Conservation (phyloP, 2,113 vertebrate genomes). For the Platichthys stellatus region DNA sequence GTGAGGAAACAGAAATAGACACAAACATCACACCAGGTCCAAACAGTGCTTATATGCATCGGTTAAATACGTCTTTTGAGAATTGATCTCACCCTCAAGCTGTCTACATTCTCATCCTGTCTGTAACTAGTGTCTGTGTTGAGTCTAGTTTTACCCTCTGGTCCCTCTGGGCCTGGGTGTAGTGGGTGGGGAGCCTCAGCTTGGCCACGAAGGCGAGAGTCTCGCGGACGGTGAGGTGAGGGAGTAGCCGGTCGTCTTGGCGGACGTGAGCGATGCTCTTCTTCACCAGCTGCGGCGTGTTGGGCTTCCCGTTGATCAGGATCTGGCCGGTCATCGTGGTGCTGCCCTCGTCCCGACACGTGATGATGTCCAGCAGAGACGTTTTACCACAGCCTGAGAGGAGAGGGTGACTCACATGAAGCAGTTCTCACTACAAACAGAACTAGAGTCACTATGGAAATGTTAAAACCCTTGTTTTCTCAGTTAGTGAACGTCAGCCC, state of each 20-base stretch:
- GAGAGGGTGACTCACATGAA: neutral
- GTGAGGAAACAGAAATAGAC: neutral
- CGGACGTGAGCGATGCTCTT: constrained; percentile 91
- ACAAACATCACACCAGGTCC: too few species aligned
- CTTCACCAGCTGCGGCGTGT: constrained; percentile 87
- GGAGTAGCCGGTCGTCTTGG: constrained; percentile 93
- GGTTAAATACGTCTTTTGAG: neutral
- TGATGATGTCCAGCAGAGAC: constrained; percentile 93
- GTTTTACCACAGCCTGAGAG: constrained; percentile 88
- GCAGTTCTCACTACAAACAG: neutral
- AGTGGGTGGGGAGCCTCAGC: constrained; percentile 90
- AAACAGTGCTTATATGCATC: neutral
- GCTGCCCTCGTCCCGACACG: constrained; percentile 88
- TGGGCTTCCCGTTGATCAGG: constrained; percentile 87
- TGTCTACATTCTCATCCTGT: too few species aligned
- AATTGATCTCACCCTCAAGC: too few species aligned
- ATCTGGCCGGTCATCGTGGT: constrained; percentile 86
- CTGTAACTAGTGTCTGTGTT: neutral
- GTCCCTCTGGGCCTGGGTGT: constrained; percentile 88
- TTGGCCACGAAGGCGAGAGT: constrained; percentile 91
- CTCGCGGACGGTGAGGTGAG: constrained; percentile 93
- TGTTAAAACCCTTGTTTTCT: neutral
- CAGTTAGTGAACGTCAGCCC: too few species aligned
- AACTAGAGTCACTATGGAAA: too few species aligned
- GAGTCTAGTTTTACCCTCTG: constrained; percentile 86